phyloP scores from a whole-genome alignment of 2,888 invertebrate genomes.

The Acronicta psi region DNA sequence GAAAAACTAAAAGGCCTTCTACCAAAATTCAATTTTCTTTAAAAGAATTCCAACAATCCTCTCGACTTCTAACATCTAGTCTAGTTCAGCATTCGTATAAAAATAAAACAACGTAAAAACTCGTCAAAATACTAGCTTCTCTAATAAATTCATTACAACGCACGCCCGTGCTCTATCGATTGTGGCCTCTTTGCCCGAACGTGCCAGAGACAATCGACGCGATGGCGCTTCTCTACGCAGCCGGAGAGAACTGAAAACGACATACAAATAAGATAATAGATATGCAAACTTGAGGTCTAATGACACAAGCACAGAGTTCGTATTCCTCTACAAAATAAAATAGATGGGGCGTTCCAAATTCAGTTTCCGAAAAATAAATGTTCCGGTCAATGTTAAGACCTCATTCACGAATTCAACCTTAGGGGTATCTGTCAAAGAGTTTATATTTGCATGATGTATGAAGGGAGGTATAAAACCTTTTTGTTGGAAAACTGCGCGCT shows the following conservation, averaged over 20 bases:
- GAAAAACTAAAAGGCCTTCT: neutral
- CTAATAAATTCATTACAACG: slow-evolving; percentile 88
- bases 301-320: slow-evolving; percentile 33
- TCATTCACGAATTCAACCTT: slow-evolving; percentile 67
- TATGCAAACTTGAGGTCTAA: slow-evolving; percentile 50
- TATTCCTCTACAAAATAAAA: slow-evolving; percentile 39
- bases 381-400: slow-evolving; percentile 69
- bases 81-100: slow-evolving; percentile 31
- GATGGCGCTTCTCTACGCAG: slow-evolving; percentile 87
- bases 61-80: slow-evolving; percentile 21
- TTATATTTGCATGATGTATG: slow-evolving; percentile 50
- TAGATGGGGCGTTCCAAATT: slow-evolving; percentile 60
- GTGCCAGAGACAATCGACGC: slow-evolving; percentile 88
- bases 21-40: neutral
- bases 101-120: slow-evolving; percentile 46
- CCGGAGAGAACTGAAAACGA: slow-evolving; percentile 58
- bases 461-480: slow-evolving; percentile 73
- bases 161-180: slow-evolving; percentile 88
- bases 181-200: slow-evolving; percentile 87
- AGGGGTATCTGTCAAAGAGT: slow-evolving; percentile 55
- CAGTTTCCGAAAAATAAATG: slow-evolving; percentile 73
- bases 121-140: slow-evolving; percentile 72
- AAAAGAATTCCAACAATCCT: slow-evolving; percentile 7
- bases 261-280: slow-evolving; percentile 40
- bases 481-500: slow-evolving; percentile 71